These are phyloP conservation scores for Perodicticus potto DNA, from an alignment of 2,797 vertebrate species.

Conservation along the genomic window DNA sequence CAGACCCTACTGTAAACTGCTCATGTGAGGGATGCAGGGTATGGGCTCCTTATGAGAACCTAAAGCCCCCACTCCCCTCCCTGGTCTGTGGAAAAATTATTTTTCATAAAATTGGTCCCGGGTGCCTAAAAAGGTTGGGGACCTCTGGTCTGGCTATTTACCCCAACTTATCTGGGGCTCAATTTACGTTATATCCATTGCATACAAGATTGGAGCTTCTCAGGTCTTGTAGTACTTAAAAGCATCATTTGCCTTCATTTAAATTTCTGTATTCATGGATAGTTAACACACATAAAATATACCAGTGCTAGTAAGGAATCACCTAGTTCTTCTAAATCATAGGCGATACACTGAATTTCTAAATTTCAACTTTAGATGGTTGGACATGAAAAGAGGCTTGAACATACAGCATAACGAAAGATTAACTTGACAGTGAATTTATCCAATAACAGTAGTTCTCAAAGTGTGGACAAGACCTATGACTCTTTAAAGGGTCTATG, in stretches of 20 bases:
- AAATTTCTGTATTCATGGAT: not conserved
- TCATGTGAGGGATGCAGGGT: too few species aligned
- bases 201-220: not conserved
- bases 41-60: too few species aligned
- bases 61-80: too few species aligned
- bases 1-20: too few species aligned
- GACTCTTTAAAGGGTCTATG: not conserved
- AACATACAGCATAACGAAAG: not conserved
- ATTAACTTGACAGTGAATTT: not conserved
- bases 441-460: not conserved
- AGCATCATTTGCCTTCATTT: not conserved
- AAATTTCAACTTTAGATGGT: not conserved
- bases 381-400: not conserved
- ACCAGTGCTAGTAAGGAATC: not conserved
- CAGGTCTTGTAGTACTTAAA: not conserved
- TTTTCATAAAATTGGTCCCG: too few species aligned
- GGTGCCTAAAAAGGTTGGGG: too few species aligned
- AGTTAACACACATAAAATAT: not conserved
- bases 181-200: too few species aligned
- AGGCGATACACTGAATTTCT: not conserved
- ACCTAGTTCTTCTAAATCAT: conserved; percentile 20
- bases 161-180: not conserved
- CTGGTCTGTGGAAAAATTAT: too few species aligned
- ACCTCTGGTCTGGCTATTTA: too few species aligned
- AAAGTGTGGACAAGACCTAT: not conserved